Evolutionary conservation across 2,113 vertebrate species (phyloP).

Genomic region (Verasper variegatus): DNA sequence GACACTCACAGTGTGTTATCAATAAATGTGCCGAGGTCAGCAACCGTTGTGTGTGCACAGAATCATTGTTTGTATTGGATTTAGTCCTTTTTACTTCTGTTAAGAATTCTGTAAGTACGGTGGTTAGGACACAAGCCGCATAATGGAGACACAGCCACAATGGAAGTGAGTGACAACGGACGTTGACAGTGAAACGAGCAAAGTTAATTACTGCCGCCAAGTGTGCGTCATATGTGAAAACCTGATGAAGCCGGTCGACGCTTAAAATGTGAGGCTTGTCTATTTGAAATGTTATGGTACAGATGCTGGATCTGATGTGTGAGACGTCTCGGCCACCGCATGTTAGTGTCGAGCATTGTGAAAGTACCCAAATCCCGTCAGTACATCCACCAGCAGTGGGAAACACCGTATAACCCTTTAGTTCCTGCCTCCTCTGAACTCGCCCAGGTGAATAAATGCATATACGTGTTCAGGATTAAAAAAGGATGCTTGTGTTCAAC

Average conservation of each 20-base stretch:
- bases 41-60: neutral
- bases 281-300: too few relatives aligned
- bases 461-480: slow-evolving; percentile 42
- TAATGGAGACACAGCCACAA: too few relatives aligned
- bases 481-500: slow-evolving; percentile 39
- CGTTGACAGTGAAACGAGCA: too few relatives aligned
- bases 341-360: neutral
- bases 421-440: slow-evolving; percentile 22
- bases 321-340: too few relatives aligned
- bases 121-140: neutral
- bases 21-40: neutral
- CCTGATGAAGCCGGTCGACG: too few relatives aligned
- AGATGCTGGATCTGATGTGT: too few relatives aligned
- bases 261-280: too few relatives aligned
- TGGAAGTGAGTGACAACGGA: too few relatives aligned
- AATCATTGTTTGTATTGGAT: neutral
- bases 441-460: slow-evolving; percentile 35
- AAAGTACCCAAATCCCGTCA: slow-evolving; percentile 23
- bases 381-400: slow-evolving; percentile 8
- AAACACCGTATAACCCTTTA: slow-evolving; percentile 35
- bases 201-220: too few relatives aligned
- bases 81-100: neutral
- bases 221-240: too few relatives aligned
- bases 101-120: too few relatives aligned
- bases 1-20: neutral